Evolutionary conservation across 2,113 vertebrate genomes (phyloP).

Genomic region (Geothlypis trichas): DNA sequence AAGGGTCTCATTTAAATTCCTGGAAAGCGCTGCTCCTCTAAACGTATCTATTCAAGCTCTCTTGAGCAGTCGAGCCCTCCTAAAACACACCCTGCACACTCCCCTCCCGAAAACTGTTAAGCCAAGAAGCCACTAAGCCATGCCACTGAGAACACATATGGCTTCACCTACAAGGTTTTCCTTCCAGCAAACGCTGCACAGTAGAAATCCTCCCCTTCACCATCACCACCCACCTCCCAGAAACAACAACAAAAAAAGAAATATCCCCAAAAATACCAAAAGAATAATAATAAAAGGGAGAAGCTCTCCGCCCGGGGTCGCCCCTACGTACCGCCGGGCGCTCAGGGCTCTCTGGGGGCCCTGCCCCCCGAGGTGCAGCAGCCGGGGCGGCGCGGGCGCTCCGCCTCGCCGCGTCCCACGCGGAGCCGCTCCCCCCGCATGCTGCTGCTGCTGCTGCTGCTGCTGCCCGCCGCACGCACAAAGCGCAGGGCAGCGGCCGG

Average conservation of each 20-base stretch:
- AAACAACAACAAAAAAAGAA: no score
- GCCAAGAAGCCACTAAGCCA: not conserved
- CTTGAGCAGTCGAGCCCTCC: not conserved
- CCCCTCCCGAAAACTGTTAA: not conserved
- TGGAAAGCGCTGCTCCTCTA: conserved; percentile 70
- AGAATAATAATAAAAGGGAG: not conserved
- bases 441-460: not conserved
- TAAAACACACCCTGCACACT: not conserved
- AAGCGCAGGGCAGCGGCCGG: not conserved
- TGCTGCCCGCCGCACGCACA: not conserved
- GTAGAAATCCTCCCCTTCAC: not conserved
- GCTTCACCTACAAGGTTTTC: not conserved
- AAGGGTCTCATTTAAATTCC: conserved; percentile 75
- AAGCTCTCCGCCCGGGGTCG: not conserved
- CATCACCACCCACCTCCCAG: not conserved
- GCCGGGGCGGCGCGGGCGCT: not conserved
- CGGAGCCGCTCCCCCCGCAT: not conserved
- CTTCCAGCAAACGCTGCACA: not conserved
- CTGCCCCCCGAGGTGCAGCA: not conserved
- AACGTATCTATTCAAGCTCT: conserved; percentile 42
- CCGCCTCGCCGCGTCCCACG: not conserved
- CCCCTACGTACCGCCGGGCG: not conserved
- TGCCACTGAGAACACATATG: not conserved
- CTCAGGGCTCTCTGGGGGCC: not conserved
- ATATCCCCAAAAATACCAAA: not conserved